These are phyloP conservation scores for Pygmarrhopalites habei DNA, from an alignment of 1,140 invertebrate genomes.

Conservation along the genomic window DNA sequence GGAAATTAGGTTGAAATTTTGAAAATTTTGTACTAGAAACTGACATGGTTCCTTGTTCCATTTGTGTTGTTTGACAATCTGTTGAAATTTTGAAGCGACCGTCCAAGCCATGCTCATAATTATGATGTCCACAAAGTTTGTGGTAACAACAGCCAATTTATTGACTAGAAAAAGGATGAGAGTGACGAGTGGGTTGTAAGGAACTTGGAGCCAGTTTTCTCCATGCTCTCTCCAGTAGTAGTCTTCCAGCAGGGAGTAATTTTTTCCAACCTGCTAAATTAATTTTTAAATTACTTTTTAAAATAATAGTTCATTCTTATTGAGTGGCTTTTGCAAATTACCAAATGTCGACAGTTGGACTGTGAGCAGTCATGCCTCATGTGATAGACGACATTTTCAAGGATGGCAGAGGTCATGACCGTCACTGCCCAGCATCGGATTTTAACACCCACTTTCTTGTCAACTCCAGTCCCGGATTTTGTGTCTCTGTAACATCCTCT, in stretches of 20 bases:
- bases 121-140: not conserved
- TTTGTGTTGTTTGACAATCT: not conserved
- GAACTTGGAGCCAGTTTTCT: not conserved
- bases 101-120: not conserved
- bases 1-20: too few species aligned
- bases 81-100: not conserved
- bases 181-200: not conserved
- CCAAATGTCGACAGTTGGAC: constrained; percentile 9
- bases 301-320: too few species aligned
- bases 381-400: constrained; percentile 10
- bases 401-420: not conserved
- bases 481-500: too few species aligned
- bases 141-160: not conserved
- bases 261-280: too few species aligned
- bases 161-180: not conserved
- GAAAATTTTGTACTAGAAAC: too few species aligned
- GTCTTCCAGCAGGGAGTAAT: too few species aligned
- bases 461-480: not conserved
- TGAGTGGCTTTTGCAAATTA: too few species aligned
- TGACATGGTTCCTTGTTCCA: not conserved
- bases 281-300: too few species aligned
- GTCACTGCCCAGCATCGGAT: not conserved
- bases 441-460: not conserved
- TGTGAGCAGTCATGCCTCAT: not conserved
- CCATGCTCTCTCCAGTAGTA: not conserved